Conservation (phyloP, 2,888 invertebrate species). For the Drosophila aldrichi region DNA sequence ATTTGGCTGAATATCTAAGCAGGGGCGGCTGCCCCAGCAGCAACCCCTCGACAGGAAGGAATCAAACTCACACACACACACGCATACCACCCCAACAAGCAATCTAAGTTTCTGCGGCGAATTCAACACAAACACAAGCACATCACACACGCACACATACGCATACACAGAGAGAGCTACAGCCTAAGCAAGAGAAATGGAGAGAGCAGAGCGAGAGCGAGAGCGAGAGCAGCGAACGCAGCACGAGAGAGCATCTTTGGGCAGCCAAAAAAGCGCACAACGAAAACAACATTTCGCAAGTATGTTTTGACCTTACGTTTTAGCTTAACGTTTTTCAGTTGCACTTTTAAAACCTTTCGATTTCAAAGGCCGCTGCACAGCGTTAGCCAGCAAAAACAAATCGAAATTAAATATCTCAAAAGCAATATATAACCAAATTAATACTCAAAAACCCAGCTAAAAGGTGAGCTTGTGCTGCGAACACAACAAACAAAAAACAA, state of each 20-base stretch:
- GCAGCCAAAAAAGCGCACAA: slow-evolving; percentile 45
- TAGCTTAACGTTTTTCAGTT: slow-evolving; percentile 45
- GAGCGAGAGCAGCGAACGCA: slow-evolving; percentile 40
- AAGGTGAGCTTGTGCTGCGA: slow-evolving; percentile 53
- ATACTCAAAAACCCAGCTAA: slow-evolving; percentile 11
- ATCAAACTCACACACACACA: slow-evolving; percentile 25
- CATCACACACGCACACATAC: background rate
- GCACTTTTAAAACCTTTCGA: slow-evolving; percentile 31
- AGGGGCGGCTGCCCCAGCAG: slow-evolving; percentile 66
- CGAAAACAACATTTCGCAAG: slow-evolving; percentile 64
- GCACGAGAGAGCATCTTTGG: slow-evolving; percentile 64
- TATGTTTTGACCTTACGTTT: slow-evolving; percentile 66
- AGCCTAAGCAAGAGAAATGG: slow-evolving; percentile 40
- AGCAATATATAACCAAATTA: slow-evolving; percentile 15
- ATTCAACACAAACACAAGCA: slow-evolving; percentile 46
- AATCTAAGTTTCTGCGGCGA: slow-evolving; percentile 64
- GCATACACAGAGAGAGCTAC: slow-evolving; percentile 12
- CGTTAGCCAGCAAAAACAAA: slow-evolving; percentile 18
- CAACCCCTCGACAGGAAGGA: slow-evolving; percentile 69
- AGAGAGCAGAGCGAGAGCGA: slow-evolving; percentile 48
- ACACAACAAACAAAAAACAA: slow-evolving; percentile 13
- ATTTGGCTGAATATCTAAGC: slow-evolving; percentile 75
- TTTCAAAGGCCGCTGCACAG: slow-evolving; percentile 29
- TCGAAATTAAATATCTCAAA: background rate
- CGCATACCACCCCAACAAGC: slow-evolving; percentile 32